Evolutionary conservation across 1,140 invertebrate genomes (phyloP).

Genomic region (Cheumatopsyche charites): DNA sequence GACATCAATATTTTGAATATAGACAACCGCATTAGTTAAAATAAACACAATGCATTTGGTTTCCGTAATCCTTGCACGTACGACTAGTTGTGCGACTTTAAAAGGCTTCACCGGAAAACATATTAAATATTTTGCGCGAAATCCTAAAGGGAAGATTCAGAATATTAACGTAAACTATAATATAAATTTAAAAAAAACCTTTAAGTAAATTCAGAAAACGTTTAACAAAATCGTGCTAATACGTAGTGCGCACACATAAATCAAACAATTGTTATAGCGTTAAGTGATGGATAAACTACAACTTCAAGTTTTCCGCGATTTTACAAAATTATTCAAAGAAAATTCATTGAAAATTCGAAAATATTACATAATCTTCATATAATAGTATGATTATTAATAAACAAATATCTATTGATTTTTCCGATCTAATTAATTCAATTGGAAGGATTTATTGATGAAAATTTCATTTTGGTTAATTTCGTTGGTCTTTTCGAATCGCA

Average conservation of each 20-base stretch:
- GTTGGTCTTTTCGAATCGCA: no score
- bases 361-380: no score
- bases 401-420: no score
- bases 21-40: background rate
- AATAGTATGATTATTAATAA: no score
- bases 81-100: slow-evolving; percentile 1
- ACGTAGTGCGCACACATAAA: background rate
- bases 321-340: no score
- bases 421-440: no score
- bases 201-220: background rate
- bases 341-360: no score
- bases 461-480: no score
- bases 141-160: background rate
- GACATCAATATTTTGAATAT: slow-evolving; percentile 2
- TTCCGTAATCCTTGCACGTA: slow-evolving; percentile 9
- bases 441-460: no score
- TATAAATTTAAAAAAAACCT: background rate
- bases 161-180: background rate
- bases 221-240: slow-evolving; percentile 6
- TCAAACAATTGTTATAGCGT: slow-evolving; percentile 5
- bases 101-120: slow-evolving; percentile 21
- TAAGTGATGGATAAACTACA: background rate
- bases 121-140: background rate
- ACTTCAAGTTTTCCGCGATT: no score
- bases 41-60: background rate